Base-by-base conservation (phyloP, 1,140 invertebrate genomes). In the Drosophila rhopaloa region DNA sequence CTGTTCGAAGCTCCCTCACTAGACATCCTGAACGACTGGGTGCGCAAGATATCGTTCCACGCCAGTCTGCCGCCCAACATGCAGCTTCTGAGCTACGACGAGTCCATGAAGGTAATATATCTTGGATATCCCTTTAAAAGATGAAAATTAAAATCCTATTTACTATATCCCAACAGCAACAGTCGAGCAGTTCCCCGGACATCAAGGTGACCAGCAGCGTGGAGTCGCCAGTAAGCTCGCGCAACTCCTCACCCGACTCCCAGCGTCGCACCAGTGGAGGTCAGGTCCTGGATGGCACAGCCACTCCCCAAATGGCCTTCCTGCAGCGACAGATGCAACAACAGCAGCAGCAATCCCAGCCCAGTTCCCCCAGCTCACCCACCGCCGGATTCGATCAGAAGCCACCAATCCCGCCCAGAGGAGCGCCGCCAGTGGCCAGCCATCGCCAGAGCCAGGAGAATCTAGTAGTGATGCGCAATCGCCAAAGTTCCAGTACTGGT, bases 11-110 rank as follows among this genome's bases (percentile, higher is more conserved):
- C 97, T 50, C 93, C 95, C 1, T 95, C 93, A 56, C 94, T 95
- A 43, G 94, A 95, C 1, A 95, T 96, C 66, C 96, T 99, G 95
- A 94, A 95, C 75, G 97, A 98, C 56, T 99, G 98, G 98, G 95
- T 99, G 2, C 96, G 96, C 79, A 98, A 98, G 93, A 96, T 99
- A 72, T 95, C 95, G 38, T 99, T 99, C 94, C 97, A 98, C 92
- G 98, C 98, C n/a, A 94, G 95, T 81, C 93, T 98, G 65, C 97
- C 97, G 24, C 98, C 98, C 6, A 96, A 96, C 85, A 94, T 97
- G 92, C 98, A 98, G 92, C 93, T 98, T 1, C 93, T 97, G 32
- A 97, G 97, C 81, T 97, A 97, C 91, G 96, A 97, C 72, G 94
- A 95, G 67, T 92, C 91, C 5, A 90, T 92, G 82, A 92, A 92